Evolutionary conservation across 2,113 vertebrate species (phyloP).

Genomic region (Corythornis madagascariensis): DNA sequence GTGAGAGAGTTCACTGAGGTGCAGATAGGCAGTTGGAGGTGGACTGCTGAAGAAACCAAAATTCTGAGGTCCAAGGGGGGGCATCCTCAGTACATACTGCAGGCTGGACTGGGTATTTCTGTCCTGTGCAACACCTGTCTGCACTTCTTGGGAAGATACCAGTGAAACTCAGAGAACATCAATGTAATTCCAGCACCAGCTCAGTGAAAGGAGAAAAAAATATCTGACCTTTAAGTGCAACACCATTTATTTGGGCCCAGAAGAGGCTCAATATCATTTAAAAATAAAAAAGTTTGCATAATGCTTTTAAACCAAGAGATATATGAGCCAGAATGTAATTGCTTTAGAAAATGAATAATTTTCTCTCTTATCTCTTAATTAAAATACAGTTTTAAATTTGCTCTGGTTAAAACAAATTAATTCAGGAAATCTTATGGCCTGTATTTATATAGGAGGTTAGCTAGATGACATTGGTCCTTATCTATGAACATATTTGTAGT

Average conservation of each 20-base stretch:
- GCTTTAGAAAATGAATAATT: background rate
- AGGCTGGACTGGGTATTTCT: background rate
- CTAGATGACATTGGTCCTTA: background rate
- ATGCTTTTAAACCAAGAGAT: background rate
- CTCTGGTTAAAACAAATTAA: background rate
- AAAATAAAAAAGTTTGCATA: background rate
- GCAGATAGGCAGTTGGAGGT: background rate
- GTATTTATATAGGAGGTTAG: background rate
- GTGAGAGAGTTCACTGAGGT: background rate
- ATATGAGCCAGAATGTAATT: background rate
- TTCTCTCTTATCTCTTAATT: background rate
- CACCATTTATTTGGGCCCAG: background rate
- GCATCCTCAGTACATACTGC: background rate
- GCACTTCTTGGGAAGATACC: background rate
- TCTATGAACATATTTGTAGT: background rate
- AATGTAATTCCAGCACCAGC: background rate
- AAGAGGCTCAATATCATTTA: background rate
- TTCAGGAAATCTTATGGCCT: background rate
- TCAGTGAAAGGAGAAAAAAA: background rate
- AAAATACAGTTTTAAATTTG: slow-evolving; percentile 29
- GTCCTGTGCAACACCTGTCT: background rate
- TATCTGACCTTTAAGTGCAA: background rate
- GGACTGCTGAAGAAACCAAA: background rate
- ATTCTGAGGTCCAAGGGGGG: background rate
- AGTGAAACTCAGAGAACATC: background rate